Evolutionary conservation across 2,797 vertebrate genomes (phyloP).

Genomic region (Liasis olivaceus): DNA sequence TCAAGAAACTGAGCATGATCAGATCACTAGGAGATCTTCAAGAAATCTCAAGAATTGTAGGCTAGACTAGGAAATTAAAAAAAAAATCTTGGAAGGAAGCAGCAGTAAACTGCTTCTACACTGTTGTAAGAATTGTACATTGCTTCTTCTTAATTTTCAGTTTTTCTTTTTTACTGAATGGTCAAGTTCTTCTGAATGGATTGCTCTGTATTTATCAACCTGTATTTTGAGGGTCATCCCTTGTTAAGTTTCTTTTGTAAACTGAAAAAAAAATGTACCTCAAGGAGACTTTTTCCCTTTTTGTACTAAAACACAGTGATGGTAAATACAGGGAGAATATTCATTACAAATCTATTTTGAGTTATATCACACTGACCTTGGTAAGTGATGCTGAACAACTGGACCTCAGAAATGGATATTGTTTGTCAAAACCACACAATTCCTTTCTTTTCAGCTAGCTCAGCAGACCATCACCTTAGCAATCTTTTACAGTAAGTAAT

Average conservation of each 20-base stretch:
- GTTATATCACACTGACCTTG: background rate
- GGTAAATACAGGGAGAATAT: background rate
- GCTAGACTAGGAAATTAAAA: too few species aligned
- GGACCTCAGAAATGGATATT: background rate
- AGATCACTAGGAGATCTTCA: too few species aligned
- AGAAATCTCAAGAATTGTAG: too few species aligned
- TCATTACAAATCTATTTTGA: background rate
- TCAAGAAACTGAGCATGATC: too few species aligned
- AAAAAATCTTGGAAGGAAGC: too few species aligned
- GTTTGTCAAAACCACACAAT: background rate
- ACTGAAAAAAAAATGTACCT: background rate
- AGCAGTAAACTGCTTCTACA: too few species aligned
- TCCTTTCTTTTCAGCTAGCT: slow-evolving; percentile 15
- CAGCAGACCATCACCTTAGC: slow-evolving; percentile 23
- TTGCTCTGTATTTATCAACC: too few species aligned
- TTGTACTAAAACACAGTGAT: background rate
- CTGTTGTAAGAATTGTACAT: too few species aligned
- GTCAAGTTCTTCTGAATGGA: too few species aligned
- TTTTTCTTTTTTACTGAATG: too few species aligned
- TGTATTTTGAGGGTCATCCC: too few species aligned
- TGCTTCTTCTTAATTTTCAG: too few species aligned
- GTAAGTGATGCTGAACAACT: background rate
- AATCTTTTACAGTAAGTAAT: slow-evolving; percentile 28
- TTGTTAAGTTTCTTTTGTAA: background rate
- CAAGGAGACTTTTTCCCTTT: background rate